A percentile compares a stretch with the other conserved stretches of the same genome.
These are phyloP conservation scores for Pangasianodon gigas DNA, from an alignment of 2,113 vertebrate genomes.

Conservation along the genomic window DNA sequence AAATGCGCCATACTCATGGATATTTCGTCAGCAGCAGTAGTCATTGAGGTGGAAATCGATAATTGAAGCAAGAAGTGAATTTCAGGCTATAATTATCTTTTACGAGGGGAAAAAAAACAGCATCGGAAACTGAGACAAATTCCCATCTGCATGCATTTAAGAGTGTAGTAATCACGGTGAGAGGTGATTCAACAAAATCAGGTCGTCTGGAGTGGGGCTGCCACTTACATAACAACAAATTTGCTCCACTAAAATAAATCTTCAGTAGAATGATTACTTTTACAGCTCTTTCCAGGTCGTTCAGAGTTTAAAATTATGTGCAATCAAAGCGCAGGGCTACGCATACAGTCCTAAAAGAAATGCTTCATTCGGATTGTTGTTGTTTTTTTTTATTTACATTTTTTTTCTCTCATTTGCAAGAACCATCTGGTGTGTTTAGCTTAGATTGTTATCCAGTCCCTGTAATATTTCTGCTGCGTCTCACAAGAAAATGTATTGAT, in stretches of 20 bases:
- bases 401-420: neutral
- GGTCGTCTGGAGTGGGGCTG: conserved; percentile 26
- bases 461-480: neutral
- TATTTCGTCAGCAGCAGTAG: neutral
- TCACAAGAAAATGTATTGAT: neutral
- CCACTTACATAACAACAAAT: conserved; percentile 28
- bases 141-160: conserved; percentile 39
- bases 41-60: conserved; percentile 15
- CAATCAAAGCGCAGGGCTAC: conserved; percentile 2
- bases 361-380: neutral
- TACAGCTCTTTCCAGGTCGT: conserved; percentile 2
- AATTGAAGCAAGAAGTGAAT: conserved; percentile 21
- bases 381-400: neutral
- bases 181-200: conserved; percentile 37
- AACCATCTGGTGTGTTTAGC: neutral
- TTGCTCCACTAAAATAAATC: conserved; percentile 23
- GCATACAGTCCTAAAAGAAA: neutral
- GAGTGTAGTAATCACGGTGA: conserved; percentile 31
- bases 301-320: neutral
- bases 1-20: neutral
- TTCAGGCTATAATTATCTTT: conserved; percentile 42
- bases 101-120: neutral
- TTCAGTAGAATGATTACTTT: neutral
- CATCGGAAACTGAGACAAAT: conserved; percentile 24
- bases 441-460: neutral